These are phyloP conservation scores for Drymonia ruficornis DNA, from an alignment of 2,888 invertebrate genomes.

Conservation along the genomic window DNA sequence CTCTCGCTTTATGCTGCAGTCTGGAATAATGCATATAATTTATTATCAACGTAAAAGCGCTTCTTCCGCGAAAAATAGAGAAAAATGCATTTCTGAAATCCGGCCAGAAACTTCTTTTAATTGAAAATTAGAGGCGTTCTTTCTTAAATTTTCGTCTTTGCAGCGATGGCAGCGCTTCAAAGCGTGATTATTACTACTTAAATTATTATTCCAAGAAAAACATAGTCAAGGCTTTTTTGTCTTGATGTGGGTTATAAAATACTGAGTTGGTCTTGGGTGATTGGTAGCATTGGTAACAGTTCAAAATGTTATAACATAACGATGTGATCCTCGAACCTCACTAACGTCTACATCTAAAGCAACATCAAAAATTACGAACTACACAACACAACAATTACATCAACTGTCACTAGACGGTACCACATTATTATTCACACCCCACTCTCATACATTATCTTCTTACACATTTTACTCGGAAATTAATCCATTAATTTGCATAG, in stretches of 20 bases:
- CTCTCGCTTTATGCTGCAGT: not conserved
- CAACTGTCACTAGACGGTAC: not conserved
- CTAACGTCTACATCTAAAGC: too few species aligned
- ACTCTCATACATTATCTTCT: slow-evolving; percentile 14
- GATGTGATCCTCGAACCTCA: too few species aligned
- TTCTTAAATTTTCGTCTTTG: not conserved
- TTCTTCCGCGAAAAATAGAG: not conserved
- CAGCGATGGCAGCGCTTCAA: not conserved
- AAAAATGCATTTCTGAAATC: slow-evolving; percentile 1
- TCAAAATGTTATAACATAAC: too few species aligned
- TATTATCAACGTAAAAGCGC: not conserved
- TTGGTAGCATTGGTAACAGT: too few species aligned
- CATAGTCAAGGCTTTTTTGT: too few species aligned
- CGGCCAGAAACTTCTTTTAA: slow-evolving; percentile 2
- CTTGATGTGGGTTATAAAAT: not conserved
- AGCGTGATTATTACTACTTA: not conserved
- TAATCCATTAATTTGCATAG: slow-evolving; percentile 16
- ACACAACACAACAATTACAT: too few species aligned
- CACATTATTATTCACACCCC: not conserved
- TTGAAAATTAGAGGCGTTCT: slow-evolving; percentile 1
- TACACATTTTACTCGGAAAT: slow-evolving; percentile 18
- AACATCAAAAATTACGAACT: not conserved
- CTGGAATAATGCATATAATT: not conserved
- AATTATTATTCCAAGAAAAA: not conserved
- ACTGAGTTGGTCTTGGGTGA: too few species aligned